phyloP scores from a whole-genome alignment of 1,140 invertebrate species.

The Leptinotarsa lineolata region DNA sequence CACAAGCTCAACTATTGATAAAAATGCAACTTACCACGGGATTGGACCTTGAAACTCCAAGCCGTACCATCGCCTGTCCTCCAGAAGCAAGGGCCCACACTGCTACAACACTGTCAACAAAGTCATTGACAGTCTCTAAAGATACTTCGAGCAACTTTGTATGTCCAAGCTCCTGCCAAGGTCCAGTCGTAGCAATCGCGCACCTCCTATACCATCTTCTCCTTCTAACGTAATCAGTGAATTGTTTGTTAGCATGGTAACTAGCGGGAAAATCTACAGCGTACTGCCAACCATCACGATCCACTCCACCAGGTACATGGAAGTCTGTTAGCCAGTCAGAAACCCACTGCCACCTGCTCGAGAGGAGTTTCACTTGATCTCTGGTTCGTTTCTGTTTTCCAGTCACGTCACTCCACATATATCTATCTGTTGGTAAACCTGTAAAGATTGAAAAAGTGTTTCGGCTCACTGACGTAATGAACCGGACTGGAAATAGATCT shows the following conservation, averaged over 20 bases:
- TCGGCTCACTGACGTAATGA: not conserved
- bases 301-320: constrained; percentile 83
- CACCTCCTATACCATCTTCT: constrained; percentile 67
- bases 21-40: constrained; percentile 34
- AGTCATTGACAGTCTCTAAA: constrained; percentile 60
- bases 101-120: constrained; percentile 53
- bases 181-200: constrained; percentile 79
- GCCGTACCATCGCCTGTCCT: constrained; percentile 80
- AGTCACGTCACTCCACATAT: constrained; percentile 87
- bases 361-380: constrained; percentile 83
- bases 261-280: constrained; percentile 86
- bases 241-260: constrained; percentile 82
- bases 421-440: constrained; percentile 82
- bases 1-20: no score
- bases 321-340: constrained; percentile 91
- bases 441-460: not conserved
- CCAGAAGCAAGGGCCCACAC: constrained; percentile 83
- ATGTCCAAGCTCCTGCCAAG: constrained; percentile 84
- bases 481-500: no score
- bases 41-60: constrained; percentile 71
- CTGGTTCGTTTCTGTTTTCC: constrained; percentile 80
- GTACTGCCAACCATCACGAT: constrained; percentile 93
- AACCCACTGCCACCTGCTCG: constrained; percentile 88
- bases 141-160: constrained; percentile 82
- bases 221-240: constrained; percentile 86